Conservation (phyloP, 2,797 vertebrate genomes). For the Enteromius anoplus region DNA sequence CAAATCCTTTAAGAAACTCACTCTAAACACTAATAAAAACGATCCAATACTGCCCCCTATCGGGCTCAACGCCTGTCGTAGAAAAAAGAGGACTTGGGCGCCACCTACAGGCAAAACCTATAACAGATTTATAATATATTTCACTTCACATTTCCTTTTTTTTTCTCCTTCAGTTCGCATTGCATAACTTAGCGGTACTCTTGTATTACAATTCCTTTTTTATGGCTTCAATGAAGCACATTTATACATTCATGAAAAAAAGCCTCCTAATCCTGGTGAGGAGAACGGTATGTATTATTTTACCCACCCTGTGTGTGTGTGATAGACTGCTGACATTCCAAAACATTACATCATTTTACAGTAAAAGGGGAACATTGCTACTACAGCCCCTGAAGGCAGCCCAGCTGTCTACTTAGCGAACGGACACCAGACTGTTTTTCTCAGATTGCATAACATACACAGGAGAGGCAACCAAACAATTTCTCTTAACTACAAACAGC, state of each 20-base stretch:
- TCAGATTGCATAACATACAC: conserved; percentile 73
- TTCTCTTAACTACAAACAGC: conserved; percentile 60
- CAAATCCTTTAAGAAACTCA: conserved; percentile 67
- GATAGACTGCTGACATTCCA: conserved; percentile 66
- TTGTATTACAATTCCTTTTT: background rate
- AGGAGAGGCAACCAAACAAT: conserved; percentile 66
- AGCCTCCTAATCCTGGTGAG: background rate
- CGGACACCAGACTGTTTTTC: conserved; percentile 74
- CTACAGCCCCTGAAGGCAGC: conserved; percentile 62
- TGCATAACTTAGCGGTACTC: background rate
- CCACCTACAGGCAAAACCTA: conserved; percentile 37
- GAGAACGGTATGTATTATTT: background rate
- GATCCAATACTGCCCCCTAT: conserved; percentile 74
- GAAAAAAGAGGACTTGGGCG: background rate
- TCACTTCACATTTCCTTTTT: background rate
- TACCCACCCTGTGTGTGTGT: background rate
- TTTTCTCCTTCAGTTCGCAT: background rate
- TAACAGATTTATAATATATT: background rate
- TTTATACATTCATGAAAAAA: background rate
- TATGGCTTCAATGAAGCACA: background rate
- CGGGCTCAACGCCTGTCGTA: conserved; percentile 33
- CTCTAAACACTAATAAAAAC: conserved; percentile 27
- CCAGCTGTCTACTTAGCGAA: conserved; percentile 61
- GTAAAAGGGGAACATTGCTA: conserved; percentile 71
- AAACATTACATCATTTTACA: conserved; percentile 80